A percentile compares a stretch with the other conserved stretches of the same genome.
Evolutionary conservation across 2,113 vertebrate genomes (phyloP).

Genomic region (Oostethus manadensis): DNA sequence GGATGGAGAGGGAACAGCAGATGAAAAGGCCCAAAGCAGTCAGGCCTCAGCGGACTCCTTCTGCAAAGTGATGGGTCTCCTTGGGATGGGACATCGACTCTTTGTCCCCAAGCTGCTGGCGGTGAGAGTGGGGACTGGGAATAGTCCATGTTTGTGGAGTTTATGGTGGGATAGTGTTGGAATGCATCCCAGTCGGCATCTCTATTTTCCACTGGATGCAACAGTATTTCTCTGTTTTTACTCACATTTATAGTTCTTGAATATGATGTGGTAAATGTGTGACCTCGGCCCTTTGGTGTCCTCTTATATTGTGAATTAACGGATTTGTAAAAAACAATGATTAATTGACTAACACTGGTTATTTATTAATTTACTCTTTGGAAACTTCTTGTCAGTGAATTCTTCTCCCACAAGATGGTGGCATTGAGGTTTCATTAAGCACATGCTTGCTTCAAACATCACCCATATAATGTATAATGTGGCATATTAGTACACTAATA

Average conservation of each 20-base stretch:
- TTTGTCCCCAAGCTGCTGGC: conserved; percentile 95
- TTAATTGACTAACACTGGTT: too few species aligned
- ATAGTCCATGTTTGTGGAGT: background rate
- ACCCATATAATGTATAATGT: background rate
- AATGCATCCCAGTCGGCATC: background rate
- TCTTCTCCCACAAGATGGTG: conserved; percentile 37
- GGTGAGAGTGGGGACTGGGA: conserved; percentile 77
- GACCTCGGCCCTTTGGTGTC: background rate
- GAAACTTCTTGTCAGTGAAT: background rate
- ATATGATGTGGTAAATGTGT: background rate
- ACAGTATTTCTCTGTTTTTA: background rate
- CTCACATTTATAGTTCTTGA: background rate
- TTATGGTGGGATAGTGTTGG: background rate
- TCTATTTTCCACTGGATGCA: background rate
- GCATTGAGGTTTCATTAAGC: conserved; percentile 5
- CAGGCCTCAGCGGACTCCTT: conserved; percentile 87
- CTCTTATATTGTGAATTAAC: background rate
- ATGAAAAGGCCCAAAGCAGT: conserved; percentile 74
- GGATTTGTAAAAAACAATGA: background rate
- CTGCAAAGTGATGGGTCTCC: conserved; percentile 87
- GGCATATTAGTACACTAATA: background rate
- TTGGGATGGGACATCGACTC: conserved; percentile 98
- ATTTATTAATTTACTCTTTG: background rate
- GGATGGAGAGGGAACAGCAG: conserved; percentile 74
- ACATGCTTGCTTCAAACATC: background rate